Evolutionary conservation across 2,797 vertebrate genomes (phyloP), one percentile per base, ranked within the genome.

Genomic region (Coregonus ussuriensis): DNA sequence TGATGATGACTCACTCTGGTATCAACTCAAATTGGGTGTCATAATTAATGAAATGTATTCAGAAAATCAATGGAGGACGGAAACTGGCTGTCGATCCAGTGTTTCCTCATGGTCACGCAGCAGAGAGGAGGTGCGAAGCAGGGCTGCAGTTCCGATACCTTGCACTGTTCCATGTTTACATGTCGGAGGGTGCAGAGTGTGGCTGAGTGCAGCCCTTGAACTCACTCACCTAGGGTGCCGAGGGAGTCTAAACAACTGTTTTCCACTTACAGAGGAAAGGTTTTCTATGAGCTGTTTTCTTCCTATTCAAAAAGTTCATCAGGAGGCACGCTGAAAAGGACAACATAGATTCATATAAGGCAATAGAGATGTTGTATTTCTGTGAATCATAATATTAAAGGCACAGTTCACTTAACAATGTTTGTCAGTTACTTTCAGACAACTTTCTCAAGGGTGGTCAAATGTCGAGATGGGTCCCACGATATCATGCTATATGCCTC

Each of bases 211-310:
- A 78, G 51, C 52, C 33, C 56, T 63, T 51, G 67, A 70, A 74
- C 72, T 68, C 68, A 16, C 29, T 11, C n/a, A 29, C 59, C 21
- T 63, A 21, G n/a, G 54, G 74, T 71, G 29, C 63, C 18, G 35
- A 59, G 77, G 74, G 75, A 52, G 77, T 75, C 75, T 71, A 25
- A 78, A 59, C 56, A 68, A 75, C 80, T 87, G 76, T 83, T 78
- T 71, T 83, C 69, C 71, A 47, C 31, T 75, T 41, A 71, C 35
- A 6, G 35, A 72, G 65, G 71, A 81, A 77, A 78, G 16, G 86
- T 73, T 29, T 21, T 66, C 63, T 11, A 11, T 31, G 63, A 66
- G 13, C 63, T 15, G 25, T 66, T 66, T 66, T 66, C 13, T 13
- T 4, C 13, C 3, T 5, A 65, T 65, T 14, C 14, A 25, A 31